Base-by-base conservation (phyloP, 2,113 vertebrate genomes). In the Seriola quinqueradiata region DNA sequence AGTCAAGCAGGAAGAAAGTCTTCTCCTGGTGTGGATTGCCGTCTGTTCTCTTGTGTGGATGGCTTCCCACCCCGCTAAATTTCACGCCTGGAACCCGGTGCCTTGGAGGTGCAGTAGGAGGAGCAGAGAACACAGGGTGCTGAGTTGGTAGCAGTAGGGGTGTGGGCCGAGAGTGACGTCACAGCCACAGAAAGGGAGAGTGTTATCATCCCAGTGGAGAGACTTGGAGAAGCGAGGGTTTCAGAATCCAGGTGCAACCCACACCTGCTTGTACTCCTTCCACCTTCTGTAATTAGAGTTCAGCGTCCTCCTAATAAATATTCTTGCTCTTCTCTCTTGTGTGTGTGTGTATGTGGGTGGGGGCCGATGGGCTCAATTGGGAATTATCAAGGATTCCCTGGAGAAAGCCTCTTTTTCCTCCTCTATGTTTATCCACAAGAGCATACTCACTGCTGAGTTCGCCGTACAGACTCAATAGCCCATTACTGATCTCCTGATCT, bases 251-350 rank as follows among this genome's bases (percentile, higher is more conserved):
- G 95, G 93, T 95, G 95, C 90, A 89, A 79, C 66, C 78, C 81
- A 92, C 95, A 95, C 94, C 94, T 96, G 95, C 76, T 25, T 58
- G 79, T 77, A 12, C 83, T 83, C 59, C 80, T 82, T 92, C 92
- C 87, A 91, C 91, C 88, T 87, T 59, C 50, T 81, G 88, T 95
- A 94, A 95, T 95, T 96, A 93, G 90, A 94, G 94, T 93, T 94
- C 82, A 85, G 75, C 84, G 83, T 92, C 88, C 82, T 86, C 69
- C 89, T 94, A 94, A 95, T 96, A 91, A 95, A 95, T 94, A 92
- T 94, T 90, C 82, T 89, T 73, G 1, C 75, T 88, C 82, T 63
- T 81, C 83, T 85, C 65, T 87, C n/a, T 28, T 70, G 48, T 87
- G 28, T 28, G 77, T 57, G 48, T 66, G 21, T 28, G 78, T 54